Base-by-base conservation (phyloP, 1,140 invertebrate species). In the Apis laboriosa region DNA sequence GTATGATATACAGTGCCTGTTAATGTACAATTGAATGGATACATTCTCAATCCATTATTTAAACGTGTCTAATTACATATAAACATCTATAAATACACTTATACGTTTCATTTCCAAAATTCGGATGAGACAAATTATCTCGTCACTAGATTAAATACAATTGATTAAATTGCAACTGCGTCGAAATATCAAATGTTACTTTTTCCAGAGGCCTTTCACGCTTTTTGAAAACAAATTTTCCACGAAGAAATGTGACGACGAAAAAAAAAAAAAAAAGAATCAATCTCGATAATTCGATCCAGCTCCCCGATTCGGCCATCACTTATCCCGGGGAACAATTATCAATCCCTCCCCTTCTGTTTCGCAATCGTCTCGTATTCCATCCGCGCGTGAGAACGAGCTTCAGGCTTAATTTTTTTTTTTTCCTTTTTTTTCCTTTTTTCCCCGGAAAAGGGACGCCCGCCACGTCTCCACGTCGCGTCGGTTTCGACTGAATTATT, bases 401-500 rank as follows among this genome's bases (percentile, higher is more conserved):
- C 55, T 53, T 15, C 28, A 58, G 67, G 58, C 64, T 77, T 71
- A 78, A 84, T 84, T 80, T 66, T 7, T 17, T 11, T 17, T 9
- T 60, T 72, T 64, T 56, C 21, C 43, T 8, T 11, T 24, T 1
- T 28, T 9, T 19, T n/a, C 8, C 8, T 28, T 28, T 74, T 34
- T 53, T 55, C 70, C 12, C 61, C 70, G 13, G 79, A 43, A 43
- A 43, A 66, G 63, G 67, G 77, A 74, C 73, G 68, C 77, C 61
- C 28, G 67, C 24, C n/a, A 17, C 8, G 77, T 84, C 68, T 67
- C 64, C 77, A 64, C 24, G 67, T 34, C 66, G 71, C 21, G 51
- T 28, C 74, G 70, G 63, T 24, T 68, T 67, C 82, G 63, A 68
- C 77, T 84, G 82, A 84, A 84, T 84, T 84, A 84, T 84, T 84